Evolutionary conservation across 2,113 vertebrate species (phyloP).

Genomic region (Agapornis roseicollis): DNA sequence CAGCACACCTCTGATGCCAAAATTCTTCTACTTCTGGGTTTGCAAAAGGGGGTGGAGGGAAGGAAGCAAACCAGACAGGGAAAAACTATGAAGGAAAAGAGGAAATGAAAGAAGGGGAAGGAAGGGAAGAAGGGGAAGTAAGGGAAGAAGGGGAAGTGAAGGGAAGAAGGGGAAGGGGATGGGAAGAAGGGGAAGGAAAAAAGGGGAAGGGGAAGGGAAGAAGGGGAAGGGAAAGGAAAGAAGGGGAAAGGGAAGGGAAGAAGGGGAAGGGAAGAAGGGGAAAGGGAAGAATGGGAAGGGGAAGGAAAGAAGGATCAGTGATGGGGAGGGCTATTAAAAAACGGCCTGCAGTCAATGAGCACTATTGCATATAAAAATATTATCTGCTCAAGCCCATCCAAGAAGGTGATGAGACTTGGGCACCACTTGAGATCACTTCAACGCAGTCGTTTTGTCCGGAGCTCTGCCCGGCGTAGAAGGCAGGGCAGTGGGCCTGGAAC

Average conservation of each 20-base stretch:
- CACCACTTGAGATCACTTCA: neutral
- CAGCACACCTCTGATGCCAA: neutral
- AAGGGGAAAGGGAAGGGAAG: no score
- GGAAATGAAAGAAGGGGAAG: neutral
- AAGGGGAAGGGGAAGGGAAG: no score
- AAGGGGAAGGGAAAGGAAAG: no score
- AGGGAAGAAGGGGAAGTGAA: no score
- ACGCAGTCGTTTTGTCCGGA: neutral
- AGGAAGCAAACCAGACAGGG: neutral
- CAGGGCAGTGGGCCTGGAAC: fast-evolving
- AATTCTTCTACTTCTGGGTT: neutral
- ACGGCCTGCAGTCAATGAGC: no score
- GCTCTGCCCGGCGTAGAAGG: neutral
- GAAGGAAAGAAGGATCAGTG: neutral
- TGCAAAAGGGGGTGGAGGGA: no score
- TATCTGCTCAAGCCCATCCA: neutral
- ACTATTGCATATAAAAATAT: neutral
- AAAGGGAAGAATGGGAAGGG: no score
- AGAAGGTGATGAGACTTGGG: neutral
- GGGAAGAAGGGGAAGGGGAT: no score
- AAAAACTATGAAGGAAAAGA: neutral
- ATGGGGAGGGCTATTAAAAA: neutral
- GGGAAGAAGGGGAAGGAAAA: no score
- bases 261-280: no score
- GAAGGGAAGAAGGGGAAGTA: neutral